These are phyloP conservation scores for Odontomyia ornata DNA, from an alignment of 2,888 invertebrate species.

Conservation along the genomic window DNA sequence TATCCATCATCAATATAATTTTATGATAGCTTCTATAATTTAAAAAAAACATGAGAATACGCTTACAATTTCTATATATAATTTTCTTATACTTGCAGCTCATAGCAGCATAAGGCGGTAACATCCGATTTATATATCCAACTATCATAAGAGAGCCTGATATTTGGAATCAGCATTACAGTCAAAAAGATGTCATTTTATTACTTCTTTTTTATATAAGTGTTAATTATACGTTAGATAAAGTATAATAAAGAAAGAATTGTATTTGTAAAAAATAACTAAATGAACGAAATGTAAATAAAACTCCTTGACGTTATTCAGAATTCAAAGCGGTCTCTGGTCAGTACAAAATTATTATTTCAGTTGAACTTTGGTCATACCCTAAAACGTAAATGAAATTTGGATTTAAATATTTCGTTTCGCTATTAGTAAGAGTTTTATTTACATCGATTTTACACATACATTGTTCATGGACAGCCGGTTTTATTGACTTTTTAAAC, in stretches of 20 bases:
- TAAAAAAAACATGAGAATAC: no score
- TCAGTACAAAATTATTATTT: constrained; percentile 36
- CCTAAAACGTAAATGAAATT: background rate
- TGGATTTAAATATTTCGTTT: background rate
- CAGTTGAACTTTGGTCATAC: background rate
- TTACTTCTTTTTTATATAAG: constrained; percentile 42
- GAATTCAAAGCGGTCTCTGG: constrained; percentile 23
- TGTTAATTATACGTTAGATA: constrained; percentile 39
- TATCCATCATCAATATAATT: no score
- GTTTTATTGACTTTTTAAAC: no score
- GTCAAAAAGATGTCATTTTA: constrained; percentile 44
- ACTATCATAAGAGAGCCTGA: constrained; percentile 8
- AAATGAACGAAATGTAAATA: constrained; percentile 26
- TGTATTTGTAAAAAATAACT: background rate
- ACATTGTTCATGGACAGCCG: no score
- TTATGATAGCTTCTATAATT: no score
- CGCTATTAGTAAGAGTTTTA: background rate
- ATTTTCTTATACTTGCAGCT: constrained; percentile 15
- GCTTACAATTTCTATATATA: no score
- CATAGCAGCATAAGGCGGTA: constrained; percentile 36
- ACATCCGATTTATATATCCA: constrained; percentile 21
- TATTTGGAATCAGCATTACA: constrained; percentile 38
- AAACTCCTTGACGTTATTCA: constrained; percentile 26
- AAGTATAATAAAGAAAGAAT: constrained; percentile 34
- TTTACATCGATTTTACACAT: constrained; percentile 30